Conservation (phyloP, 2,113 vertebrate genomes). For the Percina caprodes region DNA sequence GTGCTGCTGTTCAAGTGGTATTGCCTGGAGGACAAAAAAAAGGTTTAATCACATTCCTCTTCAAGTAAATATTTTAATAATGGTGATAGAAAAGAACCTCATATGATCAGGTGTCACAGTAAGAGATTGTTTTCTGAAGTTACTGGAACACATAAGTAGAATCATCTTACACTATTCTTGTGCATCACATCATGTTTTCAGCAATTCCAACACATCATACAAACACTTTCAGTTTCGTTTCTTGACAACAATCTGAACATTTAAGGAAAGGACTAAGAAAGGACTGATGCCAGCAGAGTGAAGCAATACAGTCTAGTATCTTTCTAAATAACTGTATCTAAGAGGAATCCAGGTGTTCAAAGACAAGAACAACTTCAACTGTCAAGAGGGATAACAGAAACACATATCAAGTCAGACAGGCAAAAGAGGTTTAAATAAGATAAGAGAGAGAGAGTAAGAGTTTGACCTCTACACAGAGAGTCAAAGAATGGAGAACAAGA, state of each 20-base stretch:
- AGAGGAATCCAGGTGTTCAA: not conserved
- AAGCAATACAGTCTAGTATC: not conserved
- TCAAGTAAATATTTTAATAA: not conserved
- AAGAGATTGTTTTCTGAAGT: not conserved
- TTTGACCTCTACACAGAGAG: not conserved
- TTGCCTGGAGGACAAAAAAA: constrained; percentile 71
- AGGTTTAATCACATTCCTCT: not conserved
- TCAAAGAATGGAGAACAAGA: not conserved
- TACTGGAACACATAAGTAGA: not conserved
- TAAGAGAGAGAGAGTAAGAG: not conserved
- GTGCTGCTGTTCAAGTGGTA: constrained; percentile 80
- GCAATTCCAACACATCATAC: not conserved
- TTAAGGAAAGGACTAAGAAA: not conserved
- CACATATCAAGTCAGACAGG: not conserved
- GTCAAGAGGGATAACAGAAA: not conserved
- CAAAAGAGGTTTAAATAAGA: not conserved
- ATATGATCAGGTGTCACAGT: not conserved
- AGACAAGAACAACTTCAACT: not conserved
- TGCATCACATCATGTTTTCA: not conserved
- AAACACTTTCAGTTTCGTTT: constrained; percentile 25
- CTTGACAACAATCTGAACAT: not conserved
- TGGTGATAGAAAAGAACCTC: no score
- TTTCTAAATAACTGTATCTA: not conserved
- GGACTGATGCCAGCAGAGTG: no score
- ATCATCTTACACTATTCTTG: not conserved